Conservation (phyloP, 2,797 vertebrate genomes). For the Tamandua tetradactyla region DNA sequence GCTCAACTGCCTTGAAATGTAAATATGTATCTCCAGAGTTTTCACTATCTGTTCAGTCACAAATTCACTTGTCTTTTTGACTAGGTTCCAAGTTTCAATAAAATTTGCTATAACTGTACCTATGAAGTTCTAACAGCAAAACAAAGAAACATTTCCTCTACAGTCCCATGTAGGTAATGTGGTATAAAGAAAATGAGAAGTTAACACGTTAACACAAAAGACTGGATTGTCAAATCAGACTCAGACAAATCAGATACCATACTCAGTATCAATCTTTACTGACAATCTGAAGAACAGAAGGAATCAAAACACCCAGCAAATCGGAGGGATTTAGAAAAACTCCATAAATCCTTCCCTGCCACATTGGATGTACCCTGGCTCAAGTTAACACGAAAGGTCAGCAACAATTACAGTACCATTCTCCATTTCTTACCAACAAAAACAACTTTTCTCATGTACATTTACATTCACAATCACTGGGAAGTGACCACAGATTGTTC, state of each 20-base stretch:
- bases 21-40: background rate
- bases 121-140: constrained; percentile 17
- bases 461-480: background rate
- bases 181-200: constrained; percentile 18
- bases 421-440: background rate
- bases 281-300: background rate
- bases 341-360: background rate
- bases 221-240: background rate
- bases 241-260: background rate
- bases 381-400: background rate
- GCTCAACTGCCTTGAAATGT: background rate
- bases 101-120: constrained; percentile 23
- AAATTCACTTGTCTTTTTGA: constrained; percentile 12
- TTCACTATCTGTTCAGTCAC: background rate
- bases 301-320: constrained; percentile 2
- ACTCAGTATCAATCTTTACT: background rate
- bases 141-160: background rate
- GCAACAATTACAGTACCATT: background rate
- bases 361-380: background rate
- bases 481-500: background rate
- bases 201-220: constrained; percentile 9
- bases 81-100: background rate
- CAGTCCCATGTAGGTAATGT: background rate
- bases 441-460: background rate
- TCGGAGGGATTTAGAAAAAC: background rate